Evolutionary conservation across 2,888 invertebrate genomes (phyloP), one percentile per base, ranked within the genome.

Genomic region (Deladenus siricidicola): DNA sequence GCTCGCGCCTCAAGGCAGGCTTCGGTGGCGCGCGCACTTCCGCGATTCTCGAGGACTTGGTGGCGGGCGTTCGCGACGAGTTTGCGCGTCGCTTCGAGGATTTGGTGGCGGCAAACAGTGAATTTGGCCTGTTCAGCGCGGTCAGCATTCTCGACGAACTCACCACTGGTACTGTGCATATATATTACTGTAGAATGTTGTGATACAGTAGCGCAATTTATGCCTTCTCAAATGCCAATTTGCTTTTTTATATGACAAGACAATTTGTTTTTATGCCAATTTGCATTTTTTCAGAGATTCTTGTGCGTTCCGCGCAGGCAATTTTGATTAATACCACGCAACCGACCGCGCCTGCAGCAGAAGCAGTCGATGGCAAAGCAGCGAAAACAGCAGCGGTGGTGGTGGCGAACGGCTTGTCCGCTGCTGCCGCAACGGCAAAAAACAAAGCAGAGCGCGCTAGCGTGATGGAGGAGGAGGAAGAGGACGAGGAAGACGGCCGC

Each of bases 1-100:
- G 39, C 6, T 44, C 60, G 21, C 49, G 60, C 14, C 28, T 60
- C 14, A 60, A 60, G 28, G 56, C 58, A 6, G 60, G 60, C 1
- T 60, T 60, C 39, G n/a, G n/a, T 34, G 30, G 30, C 24, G 17
- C 30, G 1, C 10, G 2, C 17, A 39, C 29, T 21, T 23, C 24
- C 4, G 39, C 39, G n/a, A 39, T 34, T 39, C 19, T 53, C 6
- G 2, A 23, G 2, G 19, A 24, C 29, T 4, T 53, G 14, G 34
- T 39, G n/a, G 8, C 17, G 2, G 19, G 34, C 8, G n/a, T 53
- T 23, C 29, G 39, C n/a, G 53, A 53, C n/a, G 19, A 53, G 1
- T 39, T 53, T 19, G 34, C 24, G 4, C 6, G 34, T 8, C 29
- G 39, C n/a, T 30, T 39, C 24, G 24, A 30, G 1, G 14, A 6